Evolutionary conservation across 2,797 vertebrate species (phyloP).

Genomic region (Pangasius macronema): DNA sequence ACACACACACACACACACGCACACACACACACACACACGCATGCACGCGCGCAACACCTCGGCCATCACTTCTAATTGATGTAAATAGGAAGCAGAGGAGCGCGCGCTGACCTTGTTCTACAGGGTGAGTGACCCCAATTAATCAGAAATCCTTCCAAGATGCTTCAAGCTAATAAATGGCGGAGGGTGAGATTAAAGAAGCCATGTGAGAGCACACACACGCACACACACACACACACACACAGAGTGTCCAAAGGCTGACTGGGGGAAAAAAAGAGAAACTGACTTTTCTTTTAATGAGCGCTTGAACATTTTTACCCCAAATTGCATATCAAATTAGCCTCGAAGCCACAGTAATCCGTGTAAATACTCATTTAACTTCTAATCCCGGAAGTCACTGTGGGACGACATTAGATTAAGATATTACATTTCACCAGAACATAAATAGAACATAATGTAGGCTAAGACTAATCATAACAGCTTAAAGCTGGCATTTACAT

Average conservation of each 20-base stretch:
- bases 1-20: constrained; percentile 40
- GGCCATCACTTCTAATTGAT: constrained; percentile 87
- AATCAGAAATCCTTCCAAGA: constrained; percentile 89
- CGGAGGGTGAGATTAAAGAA: constrained; percentile 69
- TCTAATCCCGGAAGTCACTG: constrained; percentile 63
- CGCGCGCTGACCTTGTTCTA: constrained; percentile 88
- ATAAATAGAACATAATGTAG: neutral
- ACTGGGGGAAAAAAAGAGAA: constrained; percentile 60
- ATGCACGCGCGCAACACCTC: constrained; percentile 58
- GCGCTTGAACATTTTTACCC: constrained; percentile 65
- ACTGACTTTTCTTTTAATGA: constrained; percentile 43
- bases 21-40: constrained; percentile 54
- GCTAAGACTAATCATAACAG: neutral
- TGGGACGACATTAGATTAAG: constrained; percentile 47
- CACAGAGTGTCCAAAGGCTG: constrained; percentile 63
- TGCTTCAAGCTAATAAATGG: constrained; percentile 87
- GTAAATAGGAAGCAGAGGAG: constrained; percentile 84
- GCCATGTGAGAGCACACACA: constrained; percentile 36
- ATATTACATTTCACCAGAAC: neutral
- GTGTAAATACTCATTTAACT: constrained; percentile 71
- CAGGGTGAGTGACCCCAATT: constrained; percentile 89
- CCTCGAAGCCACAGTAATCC: constrained; percentile 68
- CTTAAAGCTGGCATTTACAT: neutral
- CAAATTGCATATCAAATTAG: constrained; percentile 73
- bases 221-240: constrained; percentile 38